Conservation (phyloP, 2,888 invertebrate genomes). For the Chirona hameri region DNA sequence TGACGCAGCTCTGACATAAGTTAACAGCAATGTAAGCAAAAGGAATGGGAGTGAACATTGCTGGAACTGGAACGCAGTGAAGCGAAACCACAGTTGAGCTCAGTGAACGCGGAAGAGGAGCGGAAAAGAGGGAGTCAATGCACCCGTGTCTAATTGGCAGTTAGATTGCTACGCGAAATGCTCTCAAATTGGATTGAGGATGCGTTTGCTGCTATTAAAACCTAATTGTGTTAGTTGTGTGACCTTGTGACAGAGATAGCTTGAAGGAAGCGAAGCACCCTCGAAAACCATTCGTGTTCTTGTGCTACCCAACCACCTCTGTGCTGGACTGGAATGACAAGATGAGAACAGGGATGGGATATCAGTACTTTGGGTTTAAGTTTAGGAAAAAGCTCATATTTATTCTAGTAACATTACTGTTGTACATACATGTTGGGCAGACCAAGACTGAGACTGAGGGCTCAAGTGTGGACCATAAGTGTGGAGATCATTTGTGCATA, state of each 20-base stretch:
- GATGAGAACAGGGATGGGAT: background rate
- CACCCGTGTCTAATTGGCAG: no score
- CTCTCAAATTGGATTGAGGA: no score
- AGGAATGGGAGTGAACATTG: no score
- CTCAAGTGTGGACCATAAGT: constrained; percentile 12
- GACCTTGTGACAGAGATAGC: no score
- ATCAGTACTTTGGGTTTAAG: background rate
- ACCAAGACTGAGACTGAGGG: background rate
- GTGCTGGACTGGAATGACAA: background rate
- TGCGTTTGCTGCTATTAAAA: no score
- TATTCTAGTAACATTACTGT: background rate
- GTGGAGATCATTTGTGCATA: constrained; percentile 27
- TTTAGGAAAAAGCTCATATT: background rate
- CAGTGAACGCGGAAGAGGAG: background rate
- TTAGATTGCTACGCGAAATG: no score
- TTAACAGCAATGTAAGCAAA: background rate
- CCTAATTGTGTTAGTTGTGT: no score
- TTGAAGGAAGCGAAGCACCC: no score
- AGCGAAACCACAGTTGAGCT: background rate
- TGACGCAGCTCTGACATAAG: background rate
- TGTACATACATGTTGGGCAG: background rate
- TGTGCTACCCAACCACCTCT: no score
- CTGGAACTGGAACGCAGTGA: background rate
- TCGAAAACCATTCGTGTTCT: no score
- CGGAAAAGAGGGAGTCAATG: no score